Percentiles rank a stretch among this genome's conserved stretches.
These are phyloP conservation scores for Ectemnius cavifrons DNA, from an alignment of 2,888 invertebrate species.

Conservation along the genomic window DNA sequence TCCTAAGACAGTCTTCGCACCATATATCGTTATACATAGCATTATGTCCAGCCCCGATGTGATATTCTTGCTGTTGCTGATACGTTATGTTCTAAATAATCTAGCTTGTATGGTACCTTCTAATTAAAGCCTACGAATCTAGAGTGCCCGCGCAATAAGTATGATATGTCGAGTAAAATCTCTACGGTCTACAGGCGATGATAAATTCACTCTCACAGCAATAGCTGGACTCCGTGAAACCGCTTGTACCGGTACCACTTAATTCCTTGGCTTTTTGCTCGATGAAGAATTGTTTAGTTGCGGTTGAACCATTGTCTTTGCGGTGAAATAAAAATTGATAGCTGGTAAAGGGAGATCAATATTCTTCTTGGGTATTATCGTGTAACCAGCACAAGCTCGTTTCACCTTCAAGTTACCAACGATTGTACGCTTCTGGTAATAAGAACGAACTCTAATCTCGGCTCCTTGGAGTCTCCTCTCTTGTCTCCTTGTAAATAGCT, in stretches of 20 bases:
- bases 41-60: constrained; percentile 13
- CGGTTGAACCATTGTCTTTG: too few species aligned
- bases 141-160: constrained; percentile 60
- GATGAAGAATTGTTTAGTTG: too few species aligned
- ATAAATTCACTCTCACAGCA: constrained; percentile 49
- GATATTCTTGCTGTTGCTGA: constrained; percentile 24
- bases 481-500: too few species aligned
- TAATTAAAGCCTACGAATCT: constrained; percentile 58
- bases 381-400: constrained; percentile 42
- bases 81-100: constrained; percentile 37
- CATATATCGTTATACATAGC: constrained; percentile 16
- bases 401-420: constrained; percentile 34
- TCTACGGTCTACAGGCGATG: constrained; percentile 47
- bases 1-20: constrained; percentile 24
- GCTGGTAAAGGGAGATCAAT: background rate
- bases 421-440: constrained; percentile 28
- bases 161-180: constrained; percentile 70
- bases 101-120: constrained; percentile 41
- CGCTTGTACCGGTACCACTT: constrained; percentile 30
- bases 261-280: too few species aligned
- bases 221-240: constrained; percentile 36
- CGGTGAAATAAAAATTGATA: too few species aligned
- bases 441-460: constrained; percentile 45
- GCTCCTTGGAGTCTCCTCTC: too few species aligned
- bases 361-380: background rate